These are phyloP conservation scores for Ganaspis sp. DNA, from an alignment of 1,140 invertebrate genomes.

Conservation along the genomic window DNA sequence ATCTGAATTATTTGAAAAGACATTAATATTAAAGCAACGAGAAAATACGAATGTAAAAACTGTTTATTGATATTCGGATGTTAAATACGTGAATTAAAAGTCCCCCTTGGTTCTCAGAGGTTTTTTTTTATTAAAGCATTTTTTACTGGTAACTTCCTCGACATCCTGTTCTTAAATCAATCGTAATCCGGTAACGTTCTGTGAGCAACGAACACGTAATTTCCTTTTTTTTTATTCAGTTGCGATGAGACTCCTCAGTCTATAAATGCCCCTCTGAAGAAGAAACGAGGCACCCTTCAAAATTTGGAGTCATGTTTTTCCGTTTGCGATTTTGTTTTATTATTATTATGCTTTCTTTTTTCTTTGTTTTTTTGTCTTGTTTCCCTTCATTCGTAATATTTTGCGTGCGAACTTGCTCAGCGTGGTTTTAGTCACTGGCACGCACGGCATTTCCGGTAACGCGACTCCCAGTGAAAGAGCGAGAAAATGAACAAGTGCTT, in stretches of 20 bases:
- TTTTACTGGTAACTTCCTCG: conserved; percentile 18
- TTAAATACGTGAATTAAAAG: conserved; percentile 9
- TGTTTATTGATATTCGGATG: conserved; percentile 9
- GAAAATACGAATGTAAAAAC: neutral
- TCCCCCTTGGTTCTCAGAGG: conserved; percentile 3
- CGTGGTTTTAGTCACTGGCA: conserved; percentile 62
- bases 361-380: conserved; percentile 40
- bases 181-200: conserved; percentile 32
- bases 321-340: neutral
- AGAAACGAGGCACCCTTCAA: neutral
- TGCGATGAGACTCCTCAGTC: neutral
- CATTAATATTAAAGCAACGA: neutral
- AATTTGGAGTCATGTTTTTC: conserved; percentile 27
- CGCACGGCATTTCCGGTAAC: conserved; percentile 72
- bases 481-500: conserved; percentile 57
- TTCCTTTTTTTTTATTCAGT: conserved; percentile 11
- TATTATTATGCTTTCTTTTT: neutral
- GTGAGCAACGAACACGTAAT: conserved; percentile 25
- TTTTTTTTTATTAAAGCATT: neutral
- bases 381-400: conserved; percentile 46
- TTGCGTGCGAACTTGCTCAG: conserved; percentile 52
- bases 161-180: conserved; percentile 33
- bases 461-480: conserved; percentile 59
- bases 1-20: no score
- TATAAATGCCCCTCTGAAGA: neutral